Evolutionary conservation across 1,140 invertebrate genomes (phyloP).

Genomic region (Nephotettix cincticeps): DNA sequence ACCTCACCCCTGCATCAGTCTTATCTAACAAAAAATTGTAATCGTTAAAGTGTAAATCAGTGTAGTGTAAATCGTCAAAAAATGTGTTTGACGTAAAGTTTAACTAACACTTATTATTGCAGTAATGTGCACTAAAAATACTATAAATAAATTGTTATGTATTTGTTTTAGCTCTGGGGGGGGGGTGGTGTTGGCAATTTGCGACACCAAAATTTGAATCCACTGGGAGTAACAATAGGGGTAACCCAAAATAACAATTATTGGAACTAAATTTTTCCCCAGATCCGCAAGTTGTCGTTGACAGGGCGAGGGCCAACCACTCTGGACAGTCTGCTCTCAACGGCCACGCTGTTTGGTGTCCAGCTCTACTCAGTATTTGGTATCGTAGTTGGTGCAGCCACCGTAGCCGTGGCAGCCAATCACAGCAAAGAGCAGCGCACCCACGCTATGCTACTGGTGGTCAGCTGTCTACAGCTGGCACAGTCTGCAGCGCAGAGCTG

Average conservation of each 20-base stretch:
- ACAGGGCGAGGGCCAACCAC: slow-evolving; percentile 47
- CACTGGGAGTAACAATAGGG: too few relatives aligned
- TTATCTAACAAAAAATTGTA: too few relatives aligned
- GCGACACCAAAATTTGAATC: too few relatives aligned
- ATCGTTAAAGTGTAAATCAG: too few relatives aligned
- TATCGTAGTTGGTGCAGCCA: slow-evolving; percentile 52
- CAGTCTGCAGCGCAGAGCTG: slow-evolving; percentile 60
- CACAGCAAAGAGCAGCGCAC: slow-evolving; percentile 39
- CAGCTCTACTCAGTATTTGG: slow-evolving; percentile 60
- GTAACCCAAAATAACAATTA: not conserved
- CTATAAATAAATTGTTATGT: too few relatives aligned
- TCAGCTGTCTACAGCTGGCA: slow-evolving; percentile 53
- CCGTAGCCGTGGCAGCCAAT: slow-evolving; percentile 48
- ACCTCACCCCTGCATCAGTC: too few relatives aligned
- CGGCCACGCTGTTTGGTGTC: slow-evolving; percentile 55
- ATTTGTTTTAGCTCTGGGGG: too few relatives aligned
- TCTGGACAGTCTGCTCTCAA: slow-evolving; percentile 53
- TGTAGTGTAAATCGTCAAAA: too few relatives aligned
- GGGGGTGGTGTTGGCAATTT: too few relatives aligned
- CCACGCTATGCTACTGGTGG: slow-evolving; percentile 51
- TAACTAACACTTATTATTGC: too few relatives aligned
- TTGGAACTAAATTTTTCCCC: slow-evolving; percentile 26
- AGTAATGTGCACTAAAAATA: too few relatives aligned
- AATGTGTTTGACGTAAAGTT: too few relatives aligned
- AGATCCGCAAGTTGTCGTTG: slow-evolving; percentile 53